Base-by-base conservation (phyloP, 2,113 vertebrate genomes). In the Saguinus imperator region DNA sequence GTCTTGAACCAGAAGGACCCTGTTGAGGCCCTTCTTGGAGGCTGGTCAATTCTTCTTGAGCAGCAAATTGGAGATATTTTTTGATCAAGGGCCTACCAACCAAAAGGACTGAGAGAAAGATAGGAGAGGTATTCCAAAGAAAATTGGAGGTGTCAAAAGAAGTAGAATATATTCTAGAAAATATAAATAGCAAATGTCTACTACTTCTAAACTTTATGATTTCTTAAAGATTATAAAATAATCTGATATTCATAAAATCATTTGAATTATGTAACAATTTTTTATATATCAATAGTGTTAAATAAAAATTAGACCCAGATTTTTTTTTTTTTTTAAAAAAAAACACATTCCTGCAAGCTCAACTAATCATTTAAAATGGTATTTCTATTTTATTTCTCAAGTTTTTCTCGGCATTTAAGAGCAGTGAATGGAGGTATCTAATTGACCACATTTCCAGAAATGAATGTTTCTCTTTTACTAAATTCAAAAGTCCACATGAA, bases 381-480 rank as follows among this genome's bases (percentile, higher is more conserved):
- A 52, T 35, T 23, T 43, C 32, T 91, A 50, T 68, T 58, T 43
- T n/a, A 83, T 83, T 92, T 37, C 48, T 70, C 18, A 17, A 84
- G 25, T 14, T 84, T 91, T 90, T 87, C 73, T 52, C 37, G 27
- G 37, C 91, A 35, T 88, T 91, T 84, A 27, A 79, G 58, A 83
- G 48, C 45, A 43, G 8, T 3, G 17, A 92, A 79, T n/a, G 12
- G 8, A 8, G 43, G 10, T 55, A 93, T 57, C 43, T 87, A 50
- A 55, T 79, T 14, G 90, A 75, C 25, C n/a, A 91, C 70, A 95
- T 83, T 93, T 96, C 50, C 57, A 70, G 25, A 68, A 91, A 52
- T 55, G 8, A 1, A 45, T 88, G 64, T 37, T 14, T 6, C 23
- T 70, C 48, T 43, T 45, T 93, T 77, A 92, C 70, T 64, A n/a